Evolutionary conservation across 2,113 vertebrate genomes (phyloP).

Genomic region (Polyodon spathula): DNA sequence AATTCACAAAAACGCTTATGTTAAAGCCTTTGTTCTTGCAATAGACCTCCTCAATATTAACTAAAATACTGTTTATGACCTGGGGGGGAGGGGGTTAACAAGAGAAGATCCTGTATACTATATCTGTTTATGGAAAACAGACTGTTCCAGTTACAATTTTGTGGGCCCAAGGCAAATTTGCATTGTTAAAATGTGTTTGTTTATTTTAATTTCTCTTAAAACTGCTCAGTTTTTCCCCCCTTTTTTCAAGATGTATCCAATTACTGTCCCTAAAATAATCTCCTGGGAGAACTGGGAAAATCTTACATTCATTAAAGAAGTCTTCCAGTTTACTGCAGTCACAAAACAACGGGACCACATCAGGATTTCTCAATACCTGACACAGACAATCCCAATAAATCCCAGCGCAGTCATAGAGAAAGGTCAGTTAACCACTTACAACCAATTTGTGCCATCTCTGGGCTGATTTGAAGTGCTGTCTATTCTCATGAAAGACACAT

Average conservation of each 20-base stretch:
- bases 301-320: neutral
- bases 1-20: too few species aligned
- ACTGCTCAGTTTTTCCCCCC: neutral
- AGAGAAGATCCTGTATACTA: neutral
- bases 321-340: neutral
- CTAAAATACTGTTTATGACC: too few species aligned
- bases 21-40: too few species aligned
- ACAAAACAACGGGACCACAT: neutral
- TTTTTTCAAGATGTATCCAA: neutral
- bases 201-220: neutral
- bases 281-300: neutral
- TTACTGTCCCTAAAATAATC: neutral
- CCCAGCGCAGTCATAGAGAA: neutral
- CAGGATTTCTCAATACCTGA: neutral
- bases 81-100: too few species aligned
- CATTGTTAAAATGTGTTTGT: neutral
- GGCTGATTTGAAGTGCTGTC: neutral
- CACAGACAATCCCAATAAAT: neutral
- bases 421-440: neutral
- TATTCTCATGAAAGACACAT: neutral
- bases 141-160: neutral
- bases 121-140: neutral
- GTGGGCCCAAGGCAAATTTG: neutral
- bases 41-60: too few species aligned
- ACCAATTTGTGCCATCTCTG: neutral